Evolutionary conservation across 2,113 vertebrate species (phyloP).

Genomic region (Centropristis striata): DNA sequence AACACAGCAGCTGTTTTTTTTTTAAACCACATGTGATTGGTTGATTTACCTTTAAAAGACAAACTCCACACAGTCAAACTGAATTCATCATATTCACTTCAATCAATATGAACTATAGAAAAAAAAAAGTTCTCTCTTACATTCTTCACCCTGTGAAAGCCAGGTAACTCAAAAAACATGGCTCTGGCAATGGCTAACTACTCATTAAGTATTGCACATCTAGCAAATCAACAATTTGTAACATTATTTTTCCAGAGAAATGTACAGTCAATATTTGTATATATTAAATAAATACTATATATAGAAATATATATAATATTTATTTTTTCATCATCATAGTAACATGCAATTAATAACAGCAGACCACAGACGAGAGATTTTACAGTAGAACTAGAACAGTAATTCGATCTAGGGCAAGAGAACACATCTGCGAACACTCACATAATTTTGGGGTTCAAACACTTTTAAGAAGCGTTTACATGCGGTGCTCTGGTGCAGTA

Average conservation of each 20-base stretch:
- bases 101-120: conserved; percentile 48
- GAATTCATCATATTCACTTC: conserved; percentile 48
- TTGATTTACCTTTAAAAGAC: conserved; percentile 53
- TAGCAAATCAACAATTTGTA: conserved; percentile 81
- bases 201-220: conserved; percentile 84
- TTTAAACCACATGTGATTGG: not conserved
- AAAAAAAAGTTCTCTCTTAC: conserved; percentile 43
- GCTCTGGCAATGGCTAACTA: conserved; percentile 78
- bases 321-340: conserved; percentile 70
- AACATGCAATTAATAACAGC: conserved; percentile 87
- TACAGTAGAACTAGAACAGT: conserved; percentile 84
- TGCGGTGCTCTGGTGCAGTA: conserved; percentile 62
- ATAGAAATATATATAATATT: conserved; percentile 82
- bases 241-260: conserved; percentile 74
- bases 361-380: conserved; percentile 81
- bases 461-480: conserved; percentile 71
- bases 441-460: conserved; percentile 68
- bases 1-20: conserved; percentile 17
- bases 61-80: conserved; percentile 67
- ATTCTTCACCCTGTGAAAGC: conserved; percentile 70
- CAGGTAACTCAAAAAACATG: conserved; percentile 52
- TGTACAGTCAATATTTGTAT: conserved; percentile 83
- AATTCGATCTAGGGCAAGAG: conserved; percentile 66
- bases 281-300: conserved; percentile 84
- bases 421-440: conserved; percentile 78